Evolutionary conservation across 1,140 invertebrate genomes (phyloP).

Genomic region (Leptinotarsa texana): DNA sequence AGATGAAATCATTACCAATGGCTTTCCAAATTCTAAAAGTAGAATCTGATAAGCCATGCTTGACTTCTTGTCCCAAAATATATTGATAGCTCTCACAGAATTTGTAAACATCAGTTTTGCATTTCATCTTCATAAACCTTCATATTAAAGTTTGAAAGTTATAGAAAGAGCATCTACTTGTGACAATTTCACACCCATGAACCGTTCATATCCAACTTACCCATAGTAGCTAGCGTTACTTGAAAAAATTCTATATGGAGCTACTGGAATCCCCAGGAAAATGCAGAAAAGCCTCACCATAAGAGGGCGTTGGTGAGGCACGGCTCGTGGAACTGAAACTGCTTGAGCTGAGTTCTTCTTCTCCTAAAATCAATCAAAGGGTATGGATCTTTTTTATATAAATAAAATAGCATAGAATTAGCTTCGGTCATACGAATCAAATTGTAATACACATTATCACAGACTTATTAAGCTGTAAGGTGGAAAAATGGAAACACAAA

Average conservation of each 20-base stretch:
- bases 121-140: not conserved
- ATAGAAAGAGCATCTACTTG: not conserved
- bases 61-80: too few relatives aligned
- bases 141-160: not conserved
- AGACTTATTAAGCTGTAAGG: too few relatives aligned
- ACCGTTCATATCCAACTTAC: not conserved
- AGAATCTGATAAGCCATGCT: too few relatives aligned
- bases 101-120: too few relatives aligned
- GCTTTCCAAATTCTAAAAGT: too few relatives aligned
- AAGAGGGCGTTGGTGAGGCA: slow-evolving; percentile 76
- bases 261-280: slow-evolving; percentile 75
- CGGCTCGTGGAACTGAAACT: slow-evolving; percentile 80
- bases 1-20: too few relatives aligned
- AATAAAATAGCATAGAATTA: too few relatives aligned
- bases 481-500: too few relatives aligned
- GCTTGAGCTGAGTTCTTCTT: slow-evolving; percentile 76
- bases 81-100: too few relatives aligned
- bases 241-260: slow-evolving; percentile 60
- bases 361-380: not conserved
- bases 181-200: not conserved
- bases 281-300: slow-evolving; percentile 74
- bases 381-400: too few relatives aligned
- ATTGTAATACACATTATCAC: too few relatives aligned
- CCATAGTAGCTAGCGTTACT: not conserved
- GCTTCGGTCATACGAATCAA: too few relatives aligned